Evolutionary conservation across 2,888 invertebrate genomes (phyloP).

Genomic region (Rhingia rostrata): DNA sequence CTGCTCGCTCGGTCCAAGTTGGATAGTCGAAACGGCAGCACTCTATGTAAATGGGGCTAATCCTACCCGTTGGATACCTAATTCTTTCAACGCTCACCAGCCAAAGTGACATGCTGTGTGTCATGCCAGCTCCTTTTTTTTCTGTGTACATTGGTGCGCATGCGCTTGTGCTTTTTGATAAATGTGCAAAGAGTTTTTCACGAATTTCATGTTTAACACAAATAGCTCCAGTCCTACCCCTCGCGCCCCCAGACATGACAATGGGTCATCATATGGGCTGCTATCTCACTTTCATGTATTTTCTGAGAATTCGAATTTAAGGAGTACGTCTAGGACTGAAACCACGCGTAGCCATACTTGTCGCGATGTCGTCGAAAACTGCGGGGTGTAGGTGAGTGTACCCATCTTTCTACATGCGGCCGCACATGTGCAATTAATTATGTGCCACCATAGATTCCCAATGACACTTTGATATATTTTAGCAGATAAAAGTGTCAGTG

Average conservation of each 20-base stretch:
- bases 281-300: slow-evolving; percentile 4
- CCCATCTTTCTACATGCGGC: slow-evolving; percentile 3
- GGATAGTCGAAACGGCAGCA: slow-evolving; percentile 12
- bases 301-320: slow-evolving; percentile 35
- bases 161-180: slow-evolving; percentile 10
- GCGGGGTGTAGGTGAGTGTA: background rate
- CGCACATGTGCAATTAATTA: slow-evolving; percentile 67
- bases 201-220: slow-evolving; percentile 61
- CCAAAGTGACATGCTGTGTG: slow-evolving; percentile 30
- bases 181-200: slow-evolving; percentile 38
- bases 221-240: slow-evolving; percentile 9
- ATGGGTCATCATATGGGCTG: slow-evolving; percentile 34
- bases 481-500: slow-evolving; percentile 65
- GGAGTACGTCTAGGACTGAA: slow-evolving; percentile 16
- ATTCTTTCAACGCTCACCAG: slow-evolving; percentile 49
- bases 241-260: slow-evolving; percentile 1
- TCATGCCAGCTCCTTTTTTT: slow-evolving; percentile 15
- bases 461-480: slow-evolving; percentile 68
- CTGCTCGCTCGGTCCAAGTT: slow-evolving; percentile 1
- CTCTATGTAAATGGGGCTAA: slow-evolving; percentile 8
- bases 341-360: slow-evolving; percentile 15
- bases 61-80: slow-evolving; percentile 37
- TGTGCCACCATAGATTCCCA: slow-evolving; percentile 53
- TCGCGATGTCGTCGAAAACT: background rate
- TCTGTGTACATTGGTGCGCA: background rate